phyloP scores from a whole-genome alignment of 2,797 vertebrate species.

The Tauraco hartlaubi region DNA sequence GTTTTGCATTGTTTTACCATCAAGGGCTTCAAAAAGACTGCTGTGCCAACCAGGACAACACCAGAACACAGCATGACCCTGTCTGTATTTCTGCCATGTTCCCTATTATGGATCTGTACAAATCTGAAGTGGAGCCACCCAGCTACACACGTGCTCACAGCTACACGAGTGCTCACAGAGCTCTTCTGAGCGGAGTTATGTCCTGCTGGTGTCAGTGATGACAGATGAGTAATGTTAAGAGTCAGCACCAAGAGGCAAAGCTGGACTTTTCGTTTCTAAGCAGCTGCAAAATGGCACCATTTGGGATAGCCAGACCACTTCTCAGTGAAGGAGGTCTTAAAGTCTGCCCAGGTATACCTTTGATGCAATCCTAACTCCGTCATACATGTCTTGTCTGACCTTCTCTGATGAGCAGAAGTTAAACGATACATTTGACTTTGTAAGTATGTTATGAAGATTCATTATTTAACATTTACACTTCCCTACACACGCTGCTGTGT shows the following conservation, averaged over 20 bases:
- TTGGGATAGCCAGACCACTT: not conserved
- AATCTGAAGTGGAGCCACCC: not conserved
- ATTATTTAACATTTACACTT: constrained; percentile 6
- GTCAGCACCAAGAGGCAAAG: not conserved
- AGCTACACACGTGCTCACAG: not conserved
- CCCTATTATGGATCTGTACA: not conserved
- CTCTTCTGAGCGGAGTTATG: not conserved
- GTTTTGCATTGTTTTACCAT: not conserved
- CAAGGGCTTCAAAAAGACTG: not conserved
- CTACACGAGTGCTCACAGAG: not conserved
- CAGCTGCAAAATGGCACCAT: not conserved
- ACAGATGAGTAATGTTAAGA: not conserved
- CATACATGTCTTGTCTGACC: not conserved
- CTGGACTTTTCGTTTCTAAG: not conserved
- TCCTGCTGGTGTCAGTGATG: not conserved
- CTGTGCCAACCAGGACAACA: not conserved
- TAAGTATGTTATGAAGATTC: not conserved
- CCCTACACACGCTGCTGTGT: not conserved
- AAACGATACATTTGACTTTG: constrained; percentile 20
- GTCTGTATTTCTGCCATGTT: not conserved
- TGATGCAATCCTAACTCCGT: not conserved
- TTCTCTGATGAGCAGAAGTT: not conserved
- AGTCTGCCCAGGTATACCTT: not conserved
- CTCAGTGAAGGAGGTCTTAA: not conserved
- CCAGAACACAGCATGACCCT: not conserved